These are phyloP conservation scores for Tetragonula clypearis DNA, from an alignment of 1,140 invertebrate genomes.

Conservation along the genomic window DNA sequence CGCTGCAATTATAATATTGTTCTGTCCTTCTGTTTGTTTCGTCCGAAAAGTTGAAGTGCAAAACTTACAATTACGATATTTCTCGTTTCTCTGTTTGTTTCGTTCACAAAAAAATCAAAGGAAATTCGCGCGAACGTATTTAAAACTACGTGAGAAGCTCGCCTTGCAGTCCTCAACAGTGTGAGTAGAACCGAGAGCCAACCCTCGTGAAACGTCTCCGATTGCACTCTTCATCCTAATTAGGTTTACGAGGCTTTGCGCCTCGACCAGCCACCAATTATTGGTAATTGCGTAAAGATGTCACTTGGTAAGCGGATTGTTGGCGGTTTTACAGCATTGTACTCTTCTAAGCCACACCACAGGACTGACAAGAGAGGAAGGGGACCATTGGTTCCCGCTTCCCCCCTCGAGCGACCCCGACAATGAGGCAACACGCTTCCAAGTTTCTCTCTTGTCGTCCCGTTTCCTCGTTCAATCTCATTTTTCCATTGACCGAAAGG, in stretches of 20 bases:
- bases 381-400: constrained; percentile 73
- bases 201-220: constrained; percentile 57
- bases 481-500: constrained; percentile 1
- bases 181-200: constrained; percentile 26
- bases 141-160: not conserved
- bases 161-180: not conserved
- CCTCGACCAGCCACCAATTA: constrained; percentile 76
- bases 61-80: too few species aligned
- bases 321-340: constrained; percentile 76
- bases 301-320: constrained; percentile 81
- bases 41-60: too few species aligned
- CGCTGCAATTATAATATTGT: too few species aligned
- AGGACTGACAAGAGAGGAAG: constrained; percentile 58
- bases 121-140: not conserved
- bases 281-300: constrained; percentile 82
- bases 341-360: constrained; percentile 70
- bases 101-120: not conserved
- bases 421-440: constrained; percentile 60
- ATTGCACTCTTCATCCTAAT: constrained; percentile 77
- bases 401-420: constrained; percentile 52
- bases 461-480: not conserved
- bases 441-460: constrained; percentile 19
- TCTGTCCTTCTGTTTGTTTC: too few species aligned
- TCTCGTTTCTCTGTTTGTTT: not conserved
- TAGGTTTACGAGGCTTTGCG: constrained; percentile 74